Percentiles rank a stretch among this genome's conserved stretches.
Evolutionary conservation across 2,113 vertebrate genomes (phyloP).

Genomic region (Oncorhynchus gorbuscha): DNA sequence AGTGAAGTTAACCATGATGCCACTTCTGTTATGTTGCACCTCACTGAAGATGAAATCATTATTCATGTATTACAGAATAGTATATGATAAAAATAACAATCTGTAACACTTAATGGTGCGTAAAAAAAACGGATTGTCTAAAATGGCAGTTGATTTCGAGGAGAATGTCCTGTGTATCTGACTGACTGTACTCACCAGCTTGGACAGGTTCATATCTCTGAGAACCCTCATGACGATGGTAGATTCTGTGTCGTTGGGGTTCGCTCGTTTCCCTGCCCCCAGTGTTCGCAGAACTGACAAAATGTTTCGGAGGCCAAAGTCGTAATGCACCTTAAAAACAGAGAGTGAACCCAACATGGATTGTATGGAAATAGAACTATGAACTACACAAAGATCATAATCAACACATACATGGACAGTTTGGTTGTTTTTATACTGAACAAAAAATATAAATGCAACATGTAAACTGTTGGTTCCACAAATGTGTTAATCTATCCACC

Average conservation of each 20-base stretch:
- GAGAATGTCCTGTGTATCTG: background rate
- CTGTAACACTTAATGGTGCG: too few species aligned
- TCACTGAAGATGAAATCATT: background rate
- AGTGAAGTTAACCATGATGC: background rate
- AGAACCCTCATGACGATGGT: conserved; percentile 95
- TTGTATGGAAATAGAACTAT: background rate
- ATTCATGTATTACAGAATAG: background rate
- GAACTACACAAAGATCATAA: too few species aligned
- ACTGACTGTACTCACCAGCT: conserved; percentile 78
- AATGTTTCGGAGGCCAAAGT: conserved; percentile 95
- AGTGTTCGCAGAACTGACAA: conserved; percentile 91
- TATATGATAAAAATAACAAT: too few species aligned
- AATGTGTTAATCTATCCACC: too few species aligned
- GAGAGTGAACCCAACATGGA: background rate
- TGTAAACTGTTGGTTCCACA: too few species aligned
- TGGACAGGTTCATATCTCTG: conserved; percentile 96
- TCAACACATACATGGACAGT: too few species aligned
- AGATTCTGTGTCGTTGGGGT: conserved; percentile 88
- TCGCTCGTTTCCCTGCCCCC: conserved; percentile 88
- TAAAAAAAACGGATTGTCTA: background rate
- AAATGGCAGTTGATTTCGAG: background rate
- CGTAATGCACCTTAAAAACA: conserved; percentile 90
- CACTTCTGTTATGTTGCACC: background rate
- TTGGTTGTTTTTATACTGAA: too few species aligned
- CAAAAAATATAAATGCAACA: too few species aligned